Percentiles rank a stretch among this genome's conserved stretches.
Conservation (phyloP, 2,113 vertebrate genomes). For the Oceanites oceanicus region DNA sequence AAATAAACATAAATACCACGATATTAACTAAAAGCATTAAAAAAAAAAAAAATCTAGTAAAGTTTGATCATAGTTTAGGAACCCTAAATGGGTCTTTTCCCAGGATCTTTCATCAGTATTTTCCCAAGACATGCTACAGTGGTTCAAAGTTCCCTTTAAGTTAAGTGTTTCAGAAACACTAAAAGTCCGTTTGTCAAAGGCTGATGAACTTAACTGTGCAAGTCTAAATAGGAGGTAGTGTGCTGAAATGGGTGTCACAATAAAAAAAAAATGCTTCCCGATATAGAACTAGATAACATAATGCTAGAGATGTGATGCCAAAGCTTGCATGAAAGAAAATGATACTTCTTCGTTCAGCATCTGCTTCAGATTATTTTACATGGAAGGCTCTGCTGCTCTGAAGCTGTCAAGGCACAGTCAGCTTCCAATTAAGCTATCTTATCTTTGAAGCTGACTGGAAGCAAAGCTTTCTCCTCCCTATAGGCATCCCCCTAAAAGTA, state of each 20-base stretch:
- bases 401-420: slow-evolving; percentile 46
- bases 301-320: background rate
- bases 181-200: background rate
- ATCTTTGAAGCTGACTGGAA: slow-evolving; percentile 30
- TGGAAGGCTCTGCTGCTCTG: slow-evolving; percentile 40
- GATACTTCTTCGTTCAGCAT: slow-evolving; percentile 29
- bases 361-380: slow-evolving; percentile 49
- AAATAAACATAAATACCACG: background rate
- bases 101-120: background rate
- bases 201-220: background rate
- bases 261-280: background rate
- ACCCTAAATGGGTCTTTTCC: background rate
- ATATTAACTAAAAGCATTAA: background rate
- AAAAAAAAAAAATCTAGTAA: background rate
- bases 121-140: background rate
- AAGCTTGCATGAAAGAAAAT: background rate
- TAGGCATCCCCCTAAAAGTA: background rate
- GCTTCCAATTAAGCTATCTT: slow-evolving; percentile 43
- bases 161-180: background rate
- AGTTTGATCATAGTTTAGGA: background rate
- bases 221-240: background rate
- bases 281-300: slow-evolving; percentile 13
- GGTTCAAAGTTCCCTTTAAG: background rate
- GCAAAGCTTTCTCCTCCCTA: slow-evolving; percentile 13
- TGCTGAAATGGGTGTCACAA: background rate